Base-by-base conservation (phyloP, 2,113 vertebrate genomes). In the Bos indicus region DNA sequence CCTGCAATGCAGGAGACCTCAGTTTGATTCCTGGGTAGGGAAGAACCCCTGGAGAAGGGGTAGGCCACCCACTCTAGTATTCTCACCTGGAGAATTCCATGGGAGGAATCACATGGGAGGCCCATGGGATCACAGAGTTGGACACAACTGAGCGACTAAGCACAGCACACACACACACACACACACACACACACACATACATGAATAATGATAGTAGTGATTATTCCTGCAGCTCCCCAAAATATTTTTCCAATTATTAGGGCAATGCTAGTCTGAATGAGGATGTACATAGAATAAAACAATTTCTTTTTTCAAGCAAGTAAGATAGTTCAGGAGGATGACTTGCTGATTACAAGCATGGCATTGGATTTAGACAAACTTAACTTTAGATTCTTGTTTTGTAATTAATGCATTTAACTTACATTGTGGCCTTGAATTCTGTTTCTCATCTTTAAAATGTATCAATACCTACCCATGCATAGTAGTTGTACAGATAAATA, bases 81-180 rank as follows among this genome's bases (percentile, higher is more conserved):
- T 71, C 17, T 71, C 19, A 71, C 67, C 10, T 36, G n/a, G n/a
- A 71, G n/a, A 12, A 71, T 23, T 36, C 4, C 67, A 71, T 12
- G 19, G n/a, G n/a, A n/a, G n/a, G n/a, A n/a, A 40, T 40, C 40
- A 40, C 40, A 40, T 40, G 40, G 40, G 40, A 40, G 4, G 67
- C 36, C 67, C 67, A 71, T 40, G n/a, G n/a, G n/a, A 12, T 71
- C 8, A 21, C 19, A 40, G 67, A 71, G 5, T 40, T 36, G 19
- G 67, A 23, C n/a, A 71, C 0, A 1, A 36, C 19, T 40, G 19
- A 40, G 21, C 0, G 0, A 11, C 4, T 71, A 40, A 71, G n/a
- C n/a, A 40, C n/a, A 67, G 64, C 26, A 4, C 23, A 12, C 23
- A 40, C 40, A 11, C 56, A 28, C 59, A 21, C 48, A 51, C 54